Evolutionary conservation across 2,113 vertebrate genomes (phyloP), one percentile per base, ranked within the genome.

Genomic region (Sprattus sprattus): DNA sequence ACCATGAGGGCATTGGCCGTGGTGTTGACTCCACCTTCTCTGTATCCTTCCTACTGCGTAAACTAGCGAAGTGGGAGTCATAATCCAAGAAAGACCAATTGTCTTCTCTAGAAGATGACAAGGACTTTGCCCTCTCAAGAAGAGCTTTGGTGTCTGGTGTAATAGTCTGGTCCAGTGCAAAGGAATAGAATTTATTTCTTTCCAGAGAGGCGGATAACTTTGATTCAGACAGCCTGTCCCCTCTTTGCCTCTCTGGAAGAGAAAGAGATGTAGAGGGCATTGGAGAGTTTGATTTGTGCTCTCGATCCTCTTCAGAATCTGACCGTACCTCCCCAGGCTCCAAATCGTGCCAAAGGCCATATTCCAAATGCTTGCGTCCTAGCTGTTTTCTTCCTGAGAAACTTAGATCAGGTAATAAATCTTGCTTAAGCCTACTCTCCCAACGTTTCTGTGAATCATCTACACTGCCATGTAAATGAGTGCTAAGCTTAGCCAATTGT

Each of bases 81-180:
- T 97, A 97, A 9, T 99, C 98, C 22, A 99, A 95, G 92, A 99
- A 99, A 86, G 98, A 99, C 98, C 98, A 99, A 85, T 99, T 99
- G 88, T 99, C 98, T 89, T 99, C 98, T 90, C 98, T 95, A 57
- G 98, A 99, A 0, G 97, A 98, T 22, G 98, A 99, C 0, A 99
- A 96, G 2, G 98, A 99, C 89, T 99, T 99, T 82, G 98, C 98
- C 88, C 98, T 96, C 91, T 99, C 98, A 0, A 99, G 96, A 91
- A 99, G 91, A 91, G 98, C 98, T 91, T 99, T 99, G 18, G 98
- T 99, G 89, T 99, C 98, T 0, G 98, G 98, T 2, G 98, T 99
- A 93, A 99, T 99, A 78, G 97, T 99, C 92, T 99, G 97, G 91
- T 99, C 98, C 93, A 98, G 92, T 0, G 98, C 97, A 90, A 97